Base-by-base conservation (phyloP, 2,113 vertebrate genomes). In the Eclectus roratus region DNA sequence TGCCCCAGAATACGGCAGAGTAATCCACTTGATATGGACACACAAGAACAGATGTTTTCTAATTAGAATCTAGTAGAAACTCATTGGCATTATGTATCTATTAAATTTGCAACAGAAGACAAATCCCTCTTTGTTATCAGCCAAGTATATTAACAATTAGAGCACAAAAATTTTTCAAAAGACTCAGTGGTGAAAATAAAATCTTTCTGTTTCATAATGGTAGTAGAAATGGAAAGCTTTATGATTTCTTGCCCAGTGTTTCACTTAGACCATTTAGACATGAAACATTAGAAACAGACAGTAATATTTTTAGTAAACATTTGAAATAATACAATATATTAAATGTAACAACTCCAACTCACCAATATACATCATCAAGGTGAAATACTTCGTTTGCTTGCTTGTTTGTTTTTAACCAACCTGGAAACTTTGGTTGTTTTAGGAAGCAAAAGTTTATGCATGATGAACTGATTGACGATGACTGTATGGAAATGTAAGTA, bases 11-110 rank as follows among this genome's bases (percentile, higher is more conserved):
- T 47, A 74, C 84, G 88, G 35, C 16, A 72, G 70, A 86, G 7
- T 76, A 21, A 46, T 74, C 18, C 39, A 71, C 28, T 85, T 79
- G 37, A 52, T 89, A 55, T 92, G 52, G 47, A 49, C 79, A 79
- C 0, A 0, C 13, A 89, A 93, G 73, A 89, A 35, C 73, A 93
- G 70, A 72, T 69, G 52, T 89, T 94, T 82, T 58, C 55, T 89
- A 79, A 95, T 87, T 89, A 89, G 44, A 87, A 52, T n/a, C 41
- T 81, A 89, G 82, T 55, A 91, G 53, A 80, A 86, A 92, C 31
- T 89, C 69, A 53, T 93, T 44, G 84, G 16, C 19, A 76, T 47
- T 71, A 61, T 64, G 35, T 74, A 79, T 69, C 27, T 71, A 49
- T 78, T 79, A 86, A 41, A 49, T 86, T 69, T 87, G 20, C 33